phyloP scores from a whole-genome alignment of 2,797 vertebrate genomes.

The Hydrocynus forskahlii region DNA sequence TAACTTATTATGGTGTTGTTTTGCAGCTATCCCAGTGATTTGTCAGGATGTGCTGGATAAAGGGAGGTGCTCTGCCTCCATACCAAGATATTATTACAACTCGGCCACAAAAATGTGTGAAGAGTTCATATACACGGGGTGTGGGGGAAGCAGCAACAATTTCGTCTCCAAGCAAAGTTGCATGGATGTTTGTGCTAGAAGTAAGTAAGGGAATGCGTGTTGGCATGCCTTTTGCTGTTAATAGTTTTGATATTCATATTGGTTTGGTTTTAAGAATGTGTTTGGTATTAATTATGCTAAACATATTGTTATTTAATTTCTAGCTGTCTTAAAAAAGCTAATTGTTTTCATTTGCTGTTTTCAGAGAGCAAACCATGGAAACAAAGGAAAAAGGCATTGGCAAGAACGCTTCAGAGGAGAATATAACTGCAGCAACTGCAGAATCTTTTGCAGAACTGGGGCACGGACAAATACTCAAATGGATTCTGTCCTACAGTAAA shows the following conservation, averaged over 20 bases:
- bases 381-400: not conserved
- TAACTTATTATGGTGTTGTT: not conserved
- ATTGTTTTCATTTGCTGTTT: constrained; percentile 32
- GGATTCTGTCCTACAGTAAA: not conserved
- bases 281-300: not conserved
- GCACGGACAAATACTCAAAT: not conserved
- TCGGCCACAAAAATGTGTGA: constrained; percentile 78
- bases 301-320: not conserved
- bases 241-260: too few species aligned
- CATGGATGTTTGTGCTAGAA: constrained; percentile 79
- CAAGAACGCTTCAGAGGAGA: constrained; percentile 12
- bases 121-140: constrained; percentile 87
- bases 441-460: not conserved
- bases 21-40: constrained; percentile 79
- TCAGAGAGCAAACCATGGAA: constrained; percentile 37
- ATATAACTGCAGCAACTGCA: not conserved
- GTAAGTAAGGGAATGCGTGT: not conserved
- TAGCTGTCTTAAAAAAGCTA: not conserved
- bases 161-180: constrained; percentile 82
- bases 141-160: constrained; percentile 92
- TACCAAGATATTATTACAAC: constrained; percentile 89
- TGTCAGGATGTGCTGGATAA: constrained; percentile 87
- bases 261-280: not conserved
- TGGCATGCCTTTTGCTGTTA: too few species aligned
- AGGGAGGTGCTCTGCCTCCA: constrained; percentile 86